Evolutionary conservation across 2,888 invertebrate species (phyloP).

Genomic region (Buathra laborator): DNA sequence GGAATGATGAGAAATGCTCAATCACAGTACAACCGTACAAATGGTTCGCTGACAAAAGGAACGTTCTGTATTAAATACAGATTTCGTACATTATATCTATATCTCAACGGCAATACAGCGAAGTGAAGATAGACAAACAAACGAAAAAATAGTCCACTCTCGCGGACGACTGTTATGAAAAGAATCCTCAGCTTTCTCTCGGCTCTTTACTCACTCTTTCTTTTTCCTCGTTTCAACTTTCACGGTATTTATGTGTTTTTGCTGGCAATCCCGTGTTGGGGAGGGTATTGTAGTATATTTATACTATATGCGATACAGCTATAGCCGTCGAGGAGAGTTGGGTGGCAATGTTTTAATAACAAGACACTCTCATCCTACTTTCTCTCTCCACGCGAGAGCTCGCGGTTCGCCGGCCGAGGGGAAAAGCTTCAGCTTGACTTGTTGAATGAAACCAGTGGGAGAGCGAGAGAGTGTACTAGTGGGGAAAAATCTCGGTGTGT

Average conservation of each 20-base stretch:
- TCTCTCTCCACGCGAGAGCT: not conserved
- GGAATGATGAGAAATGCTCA: constrained; percentile 12
- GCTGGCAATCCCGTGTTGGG: constrained; percentile 9
- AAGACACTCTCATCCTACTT: constrained; percentile 13
- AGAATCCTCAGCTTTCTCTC: constrained; percentile 54
- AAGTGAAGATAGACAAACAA: not conserved
- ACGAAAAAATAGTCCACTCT: constrained; percentile 41
- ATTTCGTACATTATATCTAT: not conserved
- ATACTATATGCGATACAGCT: constrained; percentile 8
- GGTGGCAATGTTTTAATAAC: constrained; percentile 40
- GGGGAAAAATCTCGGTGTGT: constrained; percentile 49
- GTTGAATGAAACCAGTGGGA: constrained; percentile 55
- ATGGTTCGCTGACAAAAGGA: not conserved
- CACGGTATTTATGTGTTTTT: constrained; percentile 45
- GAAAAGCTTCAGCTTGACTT: constrained; percentile 56
- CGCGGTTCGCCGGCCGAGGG: constrained; percentile 17
- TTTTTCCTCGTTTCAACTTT: constrained; percentile 44
- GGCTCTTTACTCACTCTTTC: constrained; percentile 29
- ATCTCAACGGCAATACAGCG: constrained; percentile 32
- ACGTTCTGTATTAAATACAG: not conserved
- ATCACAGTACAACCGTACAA: not conserved
- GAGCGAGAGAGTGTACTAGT: constrained; percentile 32
- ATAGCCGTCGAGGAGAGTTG: not conserved
- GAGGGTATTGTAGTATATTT: constrained; percentile 31
- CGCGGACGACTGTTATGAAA: constrained; percentile 53